Evolutionary conservation across 2,113 vertebrate species (phyloP).

Genomic region (Ancistrus triradiatus): DNA sequence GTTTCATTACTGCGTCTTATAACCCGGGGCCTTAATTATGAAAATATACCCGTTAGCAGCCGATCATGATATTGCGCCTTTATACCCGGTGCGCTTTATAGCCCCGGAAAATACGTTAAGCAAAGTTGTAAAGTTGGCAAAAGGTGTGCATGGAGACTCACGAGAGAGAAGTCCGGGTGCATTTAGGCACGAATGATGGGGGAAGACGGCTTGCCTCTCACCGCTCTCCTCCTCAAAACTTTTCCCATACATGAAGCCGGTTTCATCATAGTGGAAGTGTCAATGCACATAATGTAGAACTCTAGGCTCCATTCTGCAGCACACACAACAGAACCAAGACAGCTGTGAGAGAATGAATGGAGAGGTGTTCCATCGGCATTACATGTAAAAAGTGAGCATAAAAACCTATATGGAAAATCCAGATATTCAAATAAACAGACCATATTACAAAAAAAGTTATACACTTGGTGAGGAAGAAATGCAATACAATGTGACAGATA

Average conservation of each 20-base stretch:
- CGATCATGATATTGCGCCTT: too few relatives aligned
- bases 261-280: conserved; percentile 99
- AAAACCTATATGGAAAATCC: conserved; percentile 12
- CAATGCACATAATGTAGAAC: conserved; percentile 97
- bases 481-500: too few relatives aligned
- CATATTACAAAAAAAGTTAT: too few relatives aligned
- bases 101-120: too few relatives aligned
- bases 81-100: too few relatives aligned
- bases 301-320: conserved; percentile 88
- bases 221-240: conserved; percentile 94
- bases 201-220: conserved; percentile 91
- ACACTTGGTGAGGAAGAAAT: too few relatives aligned
- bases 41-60: too few relatives aligned
- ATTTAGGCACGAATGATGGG: conserved; percentile 90
- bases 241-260: conserved; percentile 98
- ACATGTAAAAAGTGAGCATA: too few relatives aligned
- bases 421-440: conserved; percentile 11
- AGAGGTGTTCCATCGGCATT: too few relatives aligned
- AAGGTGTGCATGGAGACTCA: conserved; percentile 64
- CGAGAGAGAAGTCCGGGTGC: conserved; percentile 94
- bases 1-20: too few relatives aligned
- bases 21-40: too few relatives aligned
- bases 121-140: too few relatives aligned
- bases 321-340: conserved; percentile 12
- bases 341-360: not conserved